Percentiles rank a stretch among this genome's conserved stretches.
phyloP scores from a whole-genome alignment of 2,797 vertebrate species.

The Apogon hyalosoma region DNA sequence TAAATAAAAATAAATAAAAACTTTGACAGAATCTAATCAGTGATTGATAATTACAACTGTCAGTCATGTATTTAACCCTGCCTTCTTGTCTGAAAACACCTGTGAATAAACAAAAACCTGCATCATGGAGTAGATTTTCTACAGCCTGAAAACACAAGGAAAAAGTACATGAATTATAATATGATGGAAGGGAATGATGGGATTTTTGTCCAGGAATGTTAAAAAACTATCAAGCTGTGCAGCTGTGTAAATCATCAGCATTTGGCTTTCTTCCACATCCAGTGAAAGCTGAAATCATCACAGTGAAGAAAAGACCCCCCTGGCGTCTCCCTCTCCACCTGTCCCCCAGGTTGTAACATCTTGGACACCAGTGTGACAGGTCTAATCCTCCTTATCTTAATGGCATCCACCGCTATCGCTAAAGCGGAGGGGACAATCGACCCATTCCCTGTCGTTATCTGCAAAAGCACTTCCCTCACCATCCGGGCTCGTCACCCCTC shows the following conservation, averaged over 20 bases:
- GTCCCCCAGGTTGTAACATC: conserved; percentile 55
- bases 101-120: too few species aligned
- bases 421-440: conserved; percentile 74
- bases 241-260: background rate
- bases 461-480: conserved; percentile 58
- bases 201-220: too few species aligned
- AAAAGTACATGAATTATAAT: too few species aligned
- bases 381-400: conserved; percentile 87
- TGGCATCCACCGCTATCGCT: conserved; percentile 78
- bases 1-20: too few species aligned
- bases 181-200: too few species aligned
- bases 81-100: too few species aligned
- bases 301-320: background rate
- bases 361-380: conserved; percentile 49
- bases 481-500: conserved; percentile 46
- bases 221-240: too few species aligned
- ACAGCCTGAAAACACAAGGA: too few species aligned
- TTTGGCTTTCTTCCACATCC: background rate
- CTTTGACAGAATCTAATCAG: too few species aligned
- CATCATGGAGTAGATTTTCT: too few species aligned
- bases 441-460: conserved; percentile 77
- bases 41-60: too few species aligned
- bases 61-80: too few species aligned
- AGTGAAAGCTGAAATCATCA: conserved; percentile 29
- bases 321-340: conserved; percentile 41